phyloP scores from a whole-genome alignment of 2,113 vertebrate species.

The Emydocephalus ijimae region DNA sequence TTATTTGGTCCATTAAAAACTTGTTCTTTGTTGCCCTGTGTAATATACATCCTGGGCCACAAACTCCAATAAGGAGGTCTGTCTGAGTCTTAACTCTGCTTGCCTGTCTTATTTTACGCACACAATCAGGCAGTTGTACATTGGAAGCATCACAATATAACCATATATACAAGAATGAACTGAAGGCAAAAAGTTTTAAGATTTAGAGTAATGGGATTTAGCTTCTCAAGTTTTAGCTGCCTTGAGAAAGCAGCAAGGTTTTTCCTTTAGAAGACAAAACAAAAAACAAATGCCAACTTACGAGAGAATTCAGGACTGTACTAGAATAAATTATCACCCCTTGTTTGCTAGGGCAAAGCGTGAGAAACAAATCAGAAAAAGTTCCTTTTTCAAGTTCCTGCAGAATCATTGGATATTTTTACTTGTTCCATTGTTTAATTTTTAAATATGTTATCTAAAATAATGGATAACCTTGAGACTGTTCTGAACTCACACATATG shows the following conservation, averaged over 20 bases:
- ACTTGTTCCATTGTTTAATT: not conserved
- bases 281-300: not conserved
- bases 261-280: not conserved
- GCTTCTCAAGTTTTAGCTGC: not conserved
- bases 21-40: not conserved
- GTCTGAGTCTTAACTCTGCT: not conserved
- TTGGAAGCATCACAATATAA: not conserved
- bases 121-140: not conserved
- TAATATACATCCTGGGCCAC: not conserved
- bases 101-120: constrained; percentile 6
- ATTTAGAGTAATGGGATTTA: not conserved
- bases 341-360: not conserved
- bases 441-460: not conserved
- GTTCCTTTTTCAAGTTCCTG: not conserved
- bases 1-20: not conserved
- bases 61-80: not conserved
- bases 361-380: not conserved
- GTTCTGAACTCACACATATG: not conserved
- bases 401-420: not conserved
- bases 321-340: no score
- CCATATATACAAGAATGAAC: not conserved
- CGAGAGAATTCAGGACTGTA: not conserved
- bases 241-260: not conserved
- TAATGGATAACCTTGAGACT: not conserved
- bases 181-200: not conserved